These are phyloP conservation scores for Pterocles orientalis DNA, from an alignment of 2,113 vertebrate genomes.

Conservation along the genomic window DNA sequence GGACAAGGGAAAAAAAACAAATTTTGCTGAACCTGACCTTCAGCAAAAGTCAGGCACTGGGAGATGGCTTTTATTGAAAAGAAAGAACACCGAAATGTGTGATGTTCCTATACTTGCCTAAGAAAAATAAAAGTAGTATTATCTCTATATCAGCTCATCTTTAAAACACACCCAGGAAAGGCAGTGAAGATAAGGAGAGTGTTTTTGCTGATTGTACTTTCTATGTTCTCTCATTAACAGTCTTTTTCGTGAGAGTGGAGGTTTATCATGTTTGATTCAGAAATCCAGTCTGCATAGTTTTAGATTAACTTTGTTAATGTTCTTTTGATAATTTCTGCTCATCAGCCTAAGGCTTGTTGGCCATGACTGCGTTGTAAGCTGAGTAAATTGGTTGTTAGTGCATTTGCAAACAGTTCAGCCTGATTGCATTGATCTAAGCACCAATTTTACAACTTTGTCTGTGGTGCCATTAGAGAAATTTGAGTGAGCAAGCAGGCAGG, in stretches of 20 bases:
- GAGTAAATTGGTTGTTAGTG: neutral
- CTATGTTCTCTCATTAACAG: neutral
- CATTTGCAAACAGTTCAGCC: neutral
- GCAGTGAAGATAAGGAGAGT: neutral
- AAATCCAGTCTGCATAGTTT: neutral
- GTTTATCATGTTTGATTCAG: neutral
- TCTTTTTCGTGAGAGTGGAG: neutral
- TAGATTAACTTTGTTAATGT: constrained; percentile 9
- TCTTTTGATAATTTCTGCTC: constrained; percentile 23
- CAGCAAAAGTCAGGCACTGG: neutral
- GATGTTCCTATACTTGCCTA: neutral
- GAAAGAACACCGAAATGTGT: neutral
- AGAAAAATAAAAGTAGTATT: neutral
- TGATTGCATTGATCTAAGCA: constrained; percentile 14
- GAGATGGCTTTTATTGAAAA: neutral
- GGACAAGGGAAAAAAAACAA: accelerated
- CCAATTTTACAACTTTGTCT: constrained; percentile 40
- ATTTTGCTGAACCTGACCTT: neutral
- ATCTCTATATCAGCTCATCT: neutral
- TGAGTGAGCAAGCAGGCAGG: neutral
- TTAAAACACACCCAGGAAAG: neutral
- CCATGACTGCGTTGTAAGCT: neutral
- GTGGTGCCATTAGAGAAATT: neutral
- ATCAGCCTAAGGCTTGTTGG: constrained; percentile 3
- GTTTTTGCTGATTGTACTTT: neutral